Percentiles rank a stretch among this genome's conserved stretches.
Conservation (phyloP, 2,888 invertebrate genomes). For the Hetaerina titia region DNA sequence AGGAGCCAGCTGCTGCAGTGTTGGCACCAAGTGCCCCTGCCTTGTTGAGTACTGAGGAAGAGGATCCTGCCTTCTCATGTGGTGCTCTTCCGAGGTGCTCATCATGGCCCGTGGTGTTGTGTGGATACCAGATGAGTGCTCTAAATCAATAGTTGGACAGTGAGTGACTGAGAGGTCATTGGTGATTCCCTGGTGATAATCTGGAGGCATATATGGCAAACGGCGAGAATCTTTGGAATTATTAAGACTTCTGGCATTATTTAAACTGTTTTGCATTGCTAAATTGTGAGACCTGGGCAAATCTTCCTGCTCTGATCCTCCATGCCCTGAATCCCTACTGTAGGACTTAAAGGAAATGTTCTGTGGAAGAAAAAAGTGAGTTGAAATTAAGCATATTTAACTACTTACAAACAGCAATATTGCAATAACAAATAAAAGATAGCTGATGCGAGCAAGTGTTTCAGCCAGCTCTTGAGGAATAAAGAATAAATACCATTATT, state of each 20-base stretch:
- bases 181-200: conserved; percentile 73
- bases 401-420: neutral
- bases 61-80: conserved; percentile 13
- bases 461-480: neutral
- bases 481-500: neutral
- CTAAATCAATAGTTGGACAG: conserved; percentile 53
- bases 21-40: conserved; percentile 51
- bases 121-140: conserved; percentile 59
- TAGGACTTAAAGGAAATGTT: conserved; percentile 92
- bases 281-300: conserved; percentile 82
- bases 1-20: conserved; percentile 47
- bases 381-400: neutral
- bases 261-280: conserved; percentile 76
- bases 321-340: conserved; percentile 83
- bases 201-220: conserved; percentile 77
- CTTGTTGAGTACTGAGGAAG: conserved; percentile 42
- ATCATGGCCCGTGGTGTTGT: conserved; percentile 7
- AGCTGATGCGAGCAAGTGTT: neutral
- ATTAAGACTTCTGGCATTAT: conserved; percentile 76
- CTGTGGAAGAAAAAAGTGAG: conserved; percentile 78
- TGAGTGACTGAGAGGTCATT: conserved; percentile 69
- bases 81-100: conserved; percentile 42
- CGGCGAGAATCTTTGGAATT: conserved; percentile 80
- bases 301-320: conserved; percentile 84
- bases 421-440: neutral